phyloP scores from a whole-genome alignment of 2,888 invertebrate genomes.

The Anorthoa munda region DNA sequence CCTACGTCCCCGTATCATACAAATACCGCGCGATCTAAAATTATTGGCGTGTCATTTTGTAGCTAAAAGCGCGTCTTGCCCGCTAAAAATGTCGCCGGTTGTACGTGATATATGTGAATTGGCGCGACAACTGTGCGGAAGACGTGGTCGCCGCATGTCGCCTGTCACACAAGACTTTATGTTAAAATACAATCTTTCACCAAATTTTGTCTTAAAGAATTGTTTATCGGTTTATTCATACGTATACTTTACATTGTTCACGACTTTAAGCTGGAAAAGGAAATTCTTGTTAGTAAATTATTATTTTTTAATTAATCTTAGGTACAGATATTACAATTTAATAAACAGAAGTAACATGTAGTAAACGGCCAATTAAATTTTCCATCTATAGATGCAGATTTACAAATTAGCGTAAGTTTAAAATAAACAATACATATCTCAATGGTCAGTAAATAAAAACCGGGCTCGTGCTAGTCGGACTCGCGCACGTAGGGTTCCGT shows the following conservation, averaged over 20 bases:
- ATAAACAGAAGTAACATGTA: too few species aligned
- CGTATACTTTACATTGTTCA: neutral
- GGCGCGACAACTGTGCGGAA: slow-evolving; percentile 72
- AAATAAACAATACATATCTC: too few species aligned
- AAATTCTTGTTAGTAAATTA: too few species aligned
- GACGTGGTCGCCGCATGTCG: slow-evolving; percentile 46
- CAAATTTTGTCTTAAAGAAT: slow-evolving; percentile 19
- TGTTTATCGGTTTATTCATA: slow-evolving; percentile 35
- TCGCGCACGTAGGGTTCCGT: too few species aligned
- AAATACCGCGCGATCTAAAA: slow-evolving; percentile 69
- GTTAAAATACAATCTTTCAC: slow-evolving; percentile 27
- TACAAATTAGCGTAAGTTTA: too few species aligned
- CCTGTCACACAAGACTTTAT: slow-evolving; percentile 30
- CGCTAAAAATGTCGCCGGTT: slow-evolving; percentile 82
- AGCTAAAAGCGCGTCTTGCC: slow-evolving; percentile 73
- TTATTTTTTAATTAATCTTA: too few species aligned
- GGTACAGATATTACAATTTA: too few species aligned
- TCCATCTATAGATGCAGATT: too few species aligned
- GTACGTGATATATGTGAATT: slow-evolving; percentile 80
- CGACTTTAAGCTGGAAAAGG: neutral
- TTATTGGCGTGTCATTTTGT: slow-evolving; percentile 72
- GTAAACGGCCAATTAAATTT: too few species aligned
- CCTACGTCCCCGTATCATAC: slow-evolving; percentile 51
- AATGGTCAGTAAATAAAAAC: too few species aligned
- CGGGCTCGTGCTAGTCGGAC: too few species aligned